A percentile compares a stretch with the other conserved stretches of the same genome.
phyloP scores from a whole-genome alignment of 2,797 vertebrate species.

The Sphenodon punctatus region DNA sequence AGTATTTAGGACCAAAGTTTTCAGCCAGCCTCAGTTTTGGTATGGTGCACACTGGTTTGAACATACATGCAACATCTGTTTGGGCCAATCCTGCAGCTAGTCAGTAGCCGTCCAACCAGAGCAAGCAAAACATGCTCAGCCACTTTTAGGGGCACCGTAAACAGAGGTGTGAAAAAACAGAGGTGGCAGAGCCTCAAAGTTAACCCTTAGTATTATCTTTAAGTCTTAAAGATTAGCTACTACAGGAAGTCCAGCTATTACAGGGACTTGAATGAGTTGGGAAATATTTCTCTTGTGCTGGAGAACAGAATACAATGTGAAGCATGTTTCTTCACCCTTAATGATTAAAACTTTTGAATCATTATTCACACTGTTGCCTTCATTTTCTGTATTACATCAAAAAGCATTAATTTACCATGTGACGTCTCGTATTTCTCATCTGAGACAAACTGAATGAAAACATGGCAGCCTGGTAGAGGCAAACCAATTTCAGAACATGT shows the following conservation, averaged over 20 bases:
- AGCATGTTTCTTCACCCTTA: neutral
- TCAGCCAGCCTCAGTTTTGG: neutral
- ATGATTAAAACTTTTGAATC: conserved; percentile 38
- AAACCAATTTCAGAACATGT: conserved; percentile 64
- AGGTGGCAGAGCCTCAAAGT: conserved; percentile 11
- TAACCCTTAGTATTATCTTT: conserved; percentile 43
- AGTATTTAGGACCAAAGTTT: rapidly evolving
- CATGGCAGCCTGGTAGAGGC: conserved; percentile 44
- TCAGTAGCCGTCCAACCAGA: conserved; percentile 15
- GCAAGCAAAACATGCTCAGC: conserved; percentile 30
- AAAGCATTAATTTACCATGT: conserved; percentile 44
- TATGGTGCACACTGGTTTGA: neutral
- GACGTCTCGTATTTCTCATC: conserved; percentile 54
- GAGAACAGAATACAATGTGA: conserved; percentile 11
- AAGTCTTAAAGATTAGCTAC: conserved; percentile 51
- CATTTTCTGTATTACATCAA: conserved; percentile 57
- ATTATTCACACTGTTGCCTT: conserved; percentile 34
- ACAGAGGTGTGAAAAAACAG: conserved; percentile 23
- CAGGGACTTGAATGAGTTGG: conserved; percentile 49
- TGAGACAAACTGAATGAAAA: conserved; percentile 57
- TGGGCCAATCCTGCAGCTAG: neutral
- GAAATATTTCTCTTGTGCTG: conserved; percentile 33
- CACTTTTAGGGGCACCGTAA: conserved; percentile 30
- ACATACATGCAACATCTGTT: neutral
- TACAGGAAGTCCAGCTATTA: conserved; percentile 9